Evolutionary conservation across 2,797 vertebrate genomes (phyloP).

Genomic region (Spondyliosoma cantharus): DNA sequence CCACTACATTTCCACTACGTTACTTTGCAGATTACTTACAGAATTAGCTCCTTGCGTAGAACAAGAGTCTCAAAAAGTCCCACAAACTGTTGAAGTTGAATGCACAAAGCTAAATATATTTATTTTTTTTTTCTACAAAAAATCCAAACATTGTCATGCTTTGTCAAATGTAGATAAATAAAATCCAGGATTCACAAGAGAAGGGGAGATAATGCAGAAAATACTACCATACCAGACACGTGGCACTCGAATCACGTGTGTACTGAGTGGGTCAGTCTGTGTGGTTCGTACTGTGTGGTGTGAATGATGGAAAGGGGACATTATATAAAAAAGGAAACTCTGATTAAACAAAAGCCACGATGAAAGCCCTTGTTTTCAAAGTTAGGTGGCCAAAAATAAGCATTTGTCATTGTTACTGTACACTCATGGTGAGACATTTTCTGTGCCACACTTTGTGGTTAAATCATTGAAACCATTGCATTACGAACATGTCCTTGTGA

Average conservation of each 20-base stretch:
- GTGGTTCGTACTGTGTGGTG: constrained; percentile 3
- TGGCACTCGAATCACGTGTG: constrained; percentile 29
- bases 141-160: constrained; percentile 74
- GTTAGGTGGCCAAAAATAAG: constrained; percentile 57
- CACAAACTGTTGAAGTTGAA: constrained; percentile 33
- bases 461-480: constrained; percentile 39
- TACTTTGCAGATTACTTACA: not conserved
- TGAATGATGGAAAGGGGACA: constrained; percentile 47
- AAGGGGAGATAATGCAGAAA: constrained; percentile 32
- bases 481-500: constrained; percentile 42
- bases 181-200: constrained; percentile 47
- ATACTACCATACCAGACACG: constrained; percentile 40
- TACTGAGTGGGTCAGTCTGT: constrained; percentile 26
- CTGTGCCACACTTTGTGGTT: constrained; percentile 41
- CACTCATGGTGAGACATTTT: constrained; percentile 34
- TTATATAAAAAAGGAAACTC: constrained; percentile 44
- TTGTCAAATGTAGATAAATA: constrained; percentile 75
- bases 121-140: constrained; percentile 75
- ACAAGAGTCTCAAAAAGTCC: not conserved
- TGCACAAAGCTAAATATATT: constrained; percentile 73
- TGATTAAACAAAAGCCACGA: constrained; percentile 44
- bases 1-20: too few relatives aligned
- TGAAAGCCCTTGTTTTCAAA: constrained; percentile 67
- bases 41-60: not conserved
- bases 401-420: constrained; percentile 43